Evolutionary conservation across 2,113 vertebrate genomes (phyloP).

Genomic region (Axis porcinus): DNA sequence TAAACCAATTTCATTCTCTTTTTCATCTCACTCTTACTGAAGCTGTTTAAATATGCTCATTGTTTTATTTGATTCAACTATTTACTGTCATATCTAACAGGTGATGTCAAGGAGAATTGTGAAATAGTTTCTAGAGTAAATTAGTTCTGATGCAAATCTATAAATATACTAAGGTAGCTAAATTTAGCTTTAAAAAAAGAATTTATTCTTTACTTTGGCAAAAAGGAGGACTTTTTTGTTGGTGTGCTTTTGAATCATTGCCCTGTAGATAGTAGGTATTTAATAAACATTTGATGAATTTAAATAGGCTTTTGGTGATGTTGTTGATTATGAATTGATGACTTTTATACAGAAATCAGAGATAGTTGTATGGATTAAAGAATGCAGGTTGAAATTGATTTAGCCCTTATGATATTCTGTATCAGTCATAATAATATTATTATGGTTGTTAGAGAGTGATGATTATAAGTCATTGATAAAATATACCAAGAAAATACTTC

Average conservation of each 20-base stretch:
- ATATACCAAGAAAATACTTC: neutral
- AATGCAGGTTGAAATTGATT: neutral
- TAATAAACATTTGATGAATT: conserved; percentile 26
- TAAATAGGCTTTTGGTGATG: conserved; percentile 2
- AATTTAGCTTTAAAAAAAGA: neutral
- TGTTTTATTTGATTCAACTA: neutral
- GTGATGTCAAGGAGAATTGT: neutral
- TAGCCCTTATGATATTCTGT: neutral
- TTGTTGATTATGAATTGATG: neutral
- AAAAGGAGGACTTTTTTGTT: neutral
- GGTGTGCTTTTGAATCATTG: neutral
- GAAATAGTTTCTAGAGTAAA: conserved; percentile 1
- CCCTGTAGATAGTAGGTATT: neutral
- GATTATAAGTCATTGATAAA: conserved; percentile 12
- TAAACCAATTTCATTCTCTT: neutral
- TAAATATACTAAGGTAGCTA: neutral
- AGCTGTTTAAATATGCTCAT: neutral
- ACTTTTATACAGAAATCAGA: conserved; percentile 4
- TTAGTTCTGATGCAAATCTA: neutral
- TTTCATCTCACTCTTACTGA: neutral
- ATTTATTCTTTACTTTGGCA: neutral
- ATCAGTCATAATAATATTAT: neutral
- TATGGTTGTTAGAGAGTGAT: neutral
- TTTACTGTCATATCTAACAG: neutral
- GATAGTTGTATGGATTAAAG: neutral